Conservation (phyloP, 2,888 invertebrate species). For the Buathra laborator region DNA sequence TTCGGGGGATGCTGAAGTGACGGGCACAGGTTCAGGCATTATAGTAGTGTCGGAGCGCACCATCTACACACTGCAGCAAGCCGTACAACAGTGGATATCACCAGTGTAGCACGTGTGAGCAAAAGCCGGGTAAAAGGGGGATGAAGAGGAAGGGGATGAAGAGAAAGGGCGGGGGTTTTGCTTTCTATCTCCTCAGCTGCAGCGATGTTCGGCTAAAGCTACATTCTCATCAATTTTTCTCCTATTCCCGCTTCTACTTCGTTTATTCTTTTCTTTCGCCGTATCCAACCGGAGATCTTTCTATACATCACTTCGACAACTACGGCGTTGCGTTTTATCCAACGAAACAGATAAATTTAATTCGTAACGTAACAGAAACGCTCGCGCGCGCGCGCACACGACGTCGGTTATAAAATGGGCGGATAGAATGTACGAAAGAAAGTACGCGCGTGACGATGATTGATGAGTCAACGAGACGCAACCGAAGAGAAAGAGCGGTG, state of each 20-base stretch:
- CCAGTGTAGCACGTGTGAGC: neutral
- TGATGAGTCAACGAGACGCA: conserved; percentile 57
- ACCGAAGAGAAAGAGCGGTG: conserved; percentile 12
- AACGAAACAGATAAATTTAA: conserved; percentile 53
- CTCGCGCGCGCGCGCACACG: neutral
- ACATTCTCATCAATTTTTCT: conserved; percentile 49
- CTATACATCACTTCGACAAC: conserved; percentile 20
- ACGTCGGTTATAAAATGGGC: neutral
- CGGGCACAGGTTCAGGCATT: conserved; percentile 24
- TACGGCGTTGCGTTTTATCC: conserved; percentile 36
- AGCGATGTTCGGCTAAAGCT: conserved; percentile 3
- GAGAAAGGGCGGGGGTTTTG: neutral
- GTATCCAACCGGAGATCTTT: conserved; percentile 3
- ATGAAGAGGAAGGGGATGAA: too few species aligned
- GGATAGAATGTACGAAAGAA: conserved; percentile 29
- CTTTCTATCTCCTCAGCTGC: conserved; percentile 12
- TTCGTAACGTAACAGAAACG: conserved; percentile 10
- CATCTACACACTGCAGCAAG: conserved; percentile 9
- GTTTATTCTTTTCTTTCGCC: conserved; percentile 6
- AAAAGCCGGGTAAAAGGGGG: neutral
- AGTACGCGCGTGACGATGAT: conserved; percentile 59
- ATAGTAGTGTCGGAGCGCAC: neutral
- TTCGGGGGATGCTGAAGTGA: conserved; percentile 35
- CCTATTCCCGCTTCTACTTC: conserved; percentile 17
- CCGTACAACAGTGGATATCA: conserved; percentile 18